Evolutionary conservation across 92 coral and sea anemone genomes (phyloP).

Genomic region (Nematostella vectensis): DNA sequence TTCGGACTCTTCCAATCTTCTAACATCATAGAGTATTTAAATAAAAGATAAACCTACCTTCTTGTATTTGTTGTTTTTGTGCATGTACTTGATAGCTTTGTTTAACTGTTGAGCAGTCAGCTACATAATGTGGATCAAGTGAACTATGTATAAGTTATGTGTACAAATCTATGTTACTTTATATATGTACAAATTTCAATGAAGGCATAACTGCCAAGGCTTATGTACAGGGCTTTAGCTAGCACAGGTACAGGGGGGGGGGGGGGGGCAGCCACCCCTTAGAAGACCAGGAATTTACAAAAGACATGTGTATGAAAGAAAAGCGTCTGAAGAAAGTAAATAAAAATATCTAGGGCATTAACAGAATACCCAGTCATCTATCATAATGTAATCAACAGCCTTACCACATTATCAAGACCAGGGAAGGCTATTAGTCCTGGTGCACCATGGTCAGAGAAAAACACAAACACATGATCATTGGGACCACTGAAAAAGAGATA

Average conservation of each 20-base stretch:
- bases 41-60: conserved; percentile 57
- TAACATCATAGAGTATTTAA: not conserved
- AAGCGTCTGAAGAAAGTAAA: too few relatives aligned
- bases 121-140: conserved; percentile 21
- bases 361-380: too few relatives aligned
- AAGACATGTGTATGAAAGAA: too few relatives aligned
- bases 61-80: conserved; percentile 55
- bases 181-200: too few relatives aligned
- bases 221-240: too few relatives aligned
- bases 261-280: too few relatives aligned
- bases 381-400: too few relatives aligned
- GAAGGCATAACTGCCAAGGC: too few relatives aligned
- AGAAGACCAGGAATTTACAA: too few relatives aligned
- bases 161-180: not conserved
- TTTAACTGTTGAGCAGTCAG: conserved; percentile 55
- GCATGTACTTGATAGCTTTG: conserved; percentile 70
- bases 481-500: conserved; percentile 94
- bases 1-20: too few relatives aligned
- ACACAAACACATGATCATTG: conserved; percentile 79
- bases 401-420: conserved; percentile 1
- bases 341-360: too few relatives aligned
- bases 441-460: conserved; percentile 94
- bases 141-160: not conserved
- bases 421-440: conserved; percentile 93
- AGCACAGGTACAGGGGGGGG: too few relatives aligned